phyloP scores from a whole-genome alignment of 2,797 vertebrate genomes.

The Brachyalestes nurse region DNA sequence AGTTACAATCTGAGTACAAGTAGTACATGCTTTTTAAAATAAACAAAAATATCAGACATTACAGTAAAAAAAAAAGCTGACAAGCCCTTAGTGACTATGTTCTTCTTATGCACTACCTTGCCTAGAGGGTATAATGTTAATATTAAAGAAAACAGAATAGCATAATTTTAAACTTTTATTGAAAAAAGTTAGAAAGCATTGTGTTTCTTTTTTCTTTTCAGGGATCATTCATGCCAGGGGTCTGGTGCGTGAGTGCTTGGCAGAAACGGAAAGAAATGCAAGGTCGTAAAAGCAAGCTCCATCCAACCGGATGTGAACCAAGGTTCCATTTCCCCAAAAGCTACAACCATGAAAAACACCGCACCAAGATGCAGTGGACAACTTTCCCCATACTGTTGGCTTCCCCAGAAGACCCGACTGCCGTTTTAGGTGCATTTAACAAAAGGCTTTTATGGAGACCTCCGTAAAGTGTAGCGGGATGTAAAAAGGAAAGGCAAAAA shows the following conservation, averaged over 20 bases:
- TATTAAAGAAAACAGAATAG: neutral
- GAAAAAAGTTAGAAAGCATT: neutral
- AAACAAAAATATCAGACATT: neutral
- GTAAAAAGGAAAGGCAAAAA: conserved; percentile 18
- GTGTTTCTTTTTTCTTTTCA: conserved; percentile 59
- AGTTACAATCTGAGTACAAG: too few species aligned
- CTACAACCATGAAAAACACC: too few species aligned
- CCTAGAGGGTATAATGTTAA: neutral
- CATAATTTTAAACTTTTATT: neutral
- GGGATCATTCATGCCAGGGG: conserved; percentile 86
- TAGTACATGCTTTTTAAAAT: too few species aligned
- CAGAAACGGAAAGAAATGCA: conserved; percentile 85
- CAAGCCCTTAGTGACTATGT: too few species aligned
- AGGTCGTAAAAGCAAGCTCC: conserved; percentile 74
- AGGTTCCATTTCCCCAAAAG: neutral
- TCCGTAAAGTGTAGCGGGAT: neutral
- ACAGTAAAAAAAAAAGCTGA: too few species aligned
- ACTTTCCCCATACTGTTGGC: neutral
- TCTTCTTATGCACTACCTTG: too few species aligned
- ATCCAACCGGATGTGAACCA: neutral
- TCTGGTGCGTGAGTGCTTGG: conserved; percentile 85
- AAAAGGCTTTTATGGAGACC: neutral
- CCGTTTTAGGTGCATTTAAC: neutral
- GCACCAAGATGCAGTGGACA: neutral
- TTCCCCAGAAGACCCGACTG: neutral